Evolutionary conservation across 1,140 invertebrate genomes (phyloP).

Genomic region (Drosophila gunungcola): DNA sequence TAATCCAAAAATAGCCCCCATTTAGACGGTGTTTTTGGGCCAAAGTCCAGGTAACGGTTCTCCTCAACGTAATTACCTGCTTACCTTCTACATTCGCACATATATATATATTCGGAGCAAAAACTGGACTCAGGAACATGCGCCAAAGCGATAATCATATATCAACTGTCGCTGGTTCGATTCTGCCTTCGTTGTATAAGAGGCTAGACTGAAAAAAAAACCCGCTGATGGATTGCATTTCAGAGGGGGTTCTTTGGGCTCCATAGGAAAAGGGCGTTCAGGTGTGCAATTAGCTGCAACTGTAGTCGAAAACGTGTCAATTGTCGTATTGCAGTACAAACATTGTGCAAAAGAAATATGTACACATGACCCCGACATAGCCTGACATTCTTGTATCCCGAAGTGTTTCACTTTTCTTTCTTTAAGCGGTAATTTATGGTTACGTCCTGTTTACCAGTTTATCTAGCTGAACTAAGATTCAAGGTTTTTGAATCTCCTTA

Average conservation of each 20-base stretch:
- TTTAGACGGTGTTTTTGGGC: neutral
- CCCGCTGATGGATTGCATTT: constrained; percentile 27
- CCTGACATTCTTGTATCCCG: too few relatives aligned
- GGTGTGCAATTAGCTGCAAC: constrained; percentile 1
- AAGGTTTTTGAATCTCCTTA: too few relatives aligned
- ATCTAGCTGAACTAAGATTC: too few relatives aligned
- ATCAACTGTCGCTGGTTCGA: constrained; percentile 32
- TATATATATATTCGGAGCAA: neutral
- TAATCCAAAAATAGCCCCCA: constrained; percentile 8
- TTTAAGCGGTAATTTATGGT: too few relatives aligned
- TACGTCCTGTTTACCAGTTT: too few relatives aligned
- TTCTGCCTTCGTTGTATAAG: constrained; percentile 23
- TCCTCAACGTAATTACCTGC: constrained; percentile 8
- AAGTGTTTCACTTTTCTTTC: too few relatives aligned
- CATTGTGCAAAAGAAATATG: neutral
- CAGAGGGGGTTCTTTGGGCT: neutral
- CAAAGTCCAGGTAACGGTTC: constrained; percentile 16
- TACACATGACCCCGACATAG: neutral
- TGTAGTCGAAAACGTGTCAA: constrained; percentile 10
- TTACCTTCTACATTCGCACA: neutral
- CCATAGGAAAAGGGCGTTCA: constrained; percentile 3
- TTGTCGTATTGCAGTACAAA: constrained; percentile 15
- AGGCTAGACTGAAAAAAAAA: constrained; percentile 8
- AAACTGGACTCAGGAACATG: constrained; percentile 37
- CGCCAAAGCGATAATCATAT: constrained; percentile 62